Base-by-base conservation (phyloP, 2,113 vertebrate species). In the Pogona vitticeps region DNA sequence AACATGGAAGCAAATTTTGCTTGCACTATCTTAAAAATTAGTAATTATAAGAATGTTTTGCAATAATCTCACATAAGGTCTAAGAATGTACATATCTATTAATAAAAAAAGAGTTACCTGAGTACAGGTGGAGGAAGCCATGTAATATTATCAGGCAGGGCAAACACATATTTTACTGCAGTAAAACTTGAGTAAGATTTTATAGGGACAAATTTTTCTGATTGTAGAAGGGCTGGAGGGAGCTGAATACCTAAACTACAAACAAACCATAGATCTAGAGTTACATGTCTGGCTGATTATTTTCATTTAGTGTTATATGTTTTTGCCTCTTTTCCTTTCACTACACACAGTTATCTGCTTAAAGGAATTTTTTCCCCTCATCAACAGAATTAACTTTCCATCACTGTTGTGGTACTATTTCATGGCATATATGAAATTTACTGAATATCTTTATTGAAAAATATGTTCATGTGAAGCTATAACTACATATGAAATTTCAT, bases 1-100 rank as follows among this genome's bases (percentile, higher is more conserved):
- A n/a, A n/a, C 95, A 94, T 93, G 84, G 91, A 95, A 95, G 93
- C 84, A 94, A 96, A 95, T 96, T 96, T 68, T 95, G 82, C 61
- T 90, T 71, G 88, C 15, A 91, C 95, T 93, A 94, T 93, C 90
- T 89, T 93, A 91, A 89, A 94, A 93, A 87, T 88, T 85, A 95
- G 93, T 83, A 92, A 93, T 91, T 92, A 91, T 94, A 94, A 65
- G 88, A 92, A 88, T 94, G 93, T 90, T 80, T 82, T 91, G 87
- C 76, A 91, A 63, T 88, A 96, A 95, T 94, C 87, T 86, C 23
- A 80, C 77, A 86, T 36, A 88, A 82, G 91, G 87, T 84, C 72
- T 90, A 88, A 94, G 92, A 78, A 75, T 81, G 75, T 1, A 88
- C 20, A 4, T 80, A 90, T 88, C 21, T 90, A 33, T 92, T 92